Base-by-base conservation (phyloP, 2,113 vertebrate genomes). In the Microtus ochrogaster region DNA sequence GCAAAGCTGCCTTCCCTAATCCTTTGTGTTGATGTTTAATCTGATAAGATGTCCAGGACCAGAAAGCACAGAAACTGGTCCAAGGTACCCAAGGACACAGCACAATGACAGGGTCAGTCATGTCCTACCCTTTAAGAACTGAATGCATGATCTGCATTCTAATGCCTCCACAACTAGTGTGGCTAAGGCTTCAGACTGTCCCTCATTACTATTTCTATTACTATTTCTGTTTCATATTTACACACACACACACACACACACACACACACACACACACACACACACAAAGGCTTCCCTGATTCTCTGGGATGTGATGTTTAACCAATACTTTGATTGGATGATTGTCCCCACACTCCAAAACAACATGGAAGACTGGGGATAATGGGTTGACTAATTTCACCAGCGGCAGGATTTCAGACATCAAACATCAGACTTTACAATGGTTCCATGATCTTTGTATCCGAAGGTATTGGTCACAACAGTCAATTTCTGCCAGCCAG, bases 281-380 rank as follows among this genome's bases (percentile, higher is more conserved):
- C 47, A 8, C 52, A n/a, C 33, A 8, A 28, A 33, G 8, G 33
- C 13, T 7, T 11, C 36, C 1, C 0, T 13, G 49, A 85, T 88
- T 30, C 26, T 10, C 8, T 24, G 55, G 61, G n/a, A 87, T 0
- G 0, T 76, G 22, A 14, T 4, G 0, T 16, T 78, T 44, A 28
- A 41, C 70, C 66, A 88, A 82, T 58, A 81, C 3, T 7, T 2
- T 14, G 0, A 26, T 1, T 12, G 30, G 28, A 0, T 65, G 65
- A 87, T 22, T 12, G 47, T 24, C 28, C 36, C 39, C 8, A 12
- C 0, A 7, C 74, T 94, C 44, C 49, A 74, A 91, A 92, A 74
- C 26, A 41, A 86, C 86, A 2, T 33, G 36, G 52, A 90, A 89
- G 61, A 55, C 76, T 58, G 79, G 72, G 73, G n/a, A 79, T 9